These are phyloP conservation scores for Erynnis tages DNA, from an alignment of 2,888 invertebrate genomes.

Conservation along the genomic window DNA sequence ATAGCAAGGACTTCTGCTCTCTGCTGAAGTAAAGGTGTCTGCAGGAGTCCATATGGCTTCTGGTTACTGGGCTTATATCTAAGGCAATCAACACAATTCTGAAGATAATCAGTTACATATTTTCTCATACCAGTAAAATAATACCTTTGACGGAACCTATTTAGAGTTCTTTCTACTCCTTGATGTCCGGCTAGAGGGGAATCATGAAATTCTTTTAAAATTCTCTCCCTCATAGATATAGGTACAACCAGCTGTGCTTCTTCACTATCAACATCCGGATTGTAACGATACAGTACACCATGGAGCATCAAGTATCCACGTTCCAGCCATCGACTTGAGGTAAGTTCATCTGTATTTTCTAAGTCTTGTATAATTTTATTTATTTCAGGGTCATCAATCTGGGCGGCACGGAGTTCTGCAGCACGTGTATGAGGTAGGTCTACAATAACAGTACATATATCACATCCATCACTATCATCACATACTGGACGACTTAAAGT, in stretches of 20 bases:
- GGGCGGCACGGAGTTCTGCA: conserved; percentile 28
- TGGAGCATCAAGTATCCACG: conserved; percentile 33
- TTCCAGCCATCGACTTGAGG: conserved; percentile 28
- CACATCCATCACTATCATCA: conserved; percentile 18
- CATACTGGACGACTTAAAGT: conserved; percentile 19
- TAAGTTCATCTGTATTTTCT: conserved; percentile 25
- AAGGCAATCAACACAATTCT: not conserved
- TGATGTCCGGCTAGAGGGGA: conserved; percentile 37
- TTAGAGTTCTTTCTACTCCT: conserved; percentile 34
- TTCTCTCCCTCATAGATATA: not conserved
- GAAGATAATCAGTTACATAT: not conserved
- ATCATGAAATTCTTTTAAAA: conserved; percentile 23
- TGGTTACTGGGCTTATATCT: not conserved
- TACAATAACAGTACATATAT: conserved; percentile 30
- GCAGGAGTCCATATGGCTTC: not conserved
- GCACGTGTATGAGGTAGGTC: conserved; percentile 30
- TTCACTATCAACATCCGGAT: conserved; percentile 6
- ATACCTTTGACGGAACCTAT: not conserved
- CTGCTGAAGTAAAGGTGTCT: not conserved
- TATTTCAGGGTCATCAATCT: conserved; percentile 25
- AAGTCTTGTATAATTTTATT: conserved; percentile 32
- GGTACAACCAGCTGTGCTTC: conserved; percentile 15
- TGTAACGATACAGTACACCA: conserved; percentile 36
- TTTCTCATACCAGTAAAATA: not conserved
- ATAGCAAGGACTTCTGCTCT: conserved; percentile 4